These are phyloP conservation scores for Oreocharis arfaki DNA, from an alignment of 2,113 vertebrate genomes.

Conservation along the genomic window DNA sequence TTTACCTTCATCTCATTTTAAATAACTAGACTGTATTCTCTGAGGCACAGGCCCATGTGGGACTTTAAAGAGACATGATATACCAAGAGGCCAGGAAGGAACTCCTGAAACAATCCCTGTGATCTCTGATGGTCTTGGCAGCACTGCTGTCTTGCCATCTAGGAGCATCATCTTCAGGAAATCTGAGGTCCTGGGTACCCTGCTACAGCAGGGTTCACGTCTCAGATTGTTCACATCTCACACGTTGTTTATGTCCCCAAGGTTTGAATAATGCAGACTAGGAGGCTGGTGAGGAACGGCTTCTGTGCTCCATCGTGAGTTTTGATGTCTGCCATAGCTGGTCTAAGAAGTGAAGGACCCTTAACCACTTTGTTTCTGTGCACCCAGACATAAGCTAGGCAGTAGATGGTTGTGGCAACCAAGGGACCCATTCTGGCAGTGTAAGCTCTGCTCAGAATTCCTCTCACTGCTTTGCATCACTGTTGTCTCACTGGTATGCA, in stretches of 20 bases:
- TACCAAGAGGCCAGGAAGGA: neutral
- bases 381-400: neutral
- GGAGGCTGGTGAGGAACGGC: neutral
- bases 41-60: neutral
- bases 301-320: neutral
- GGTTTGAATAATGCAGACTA: neutral
- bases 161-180: neutral
- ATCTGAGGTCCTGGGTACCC: neutral
- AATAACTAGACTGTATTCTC: neutral
- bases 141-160: neutral
- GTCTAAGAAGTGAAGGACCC: neutral
- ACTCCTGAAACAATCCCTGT: neutral
- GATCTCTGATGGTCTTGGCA: neutral
- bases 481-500: neutral
- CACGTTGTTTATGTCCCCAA: neutral
- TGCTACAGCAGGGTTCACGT: neutral
- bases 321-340: neutral
- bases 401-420: neutral
- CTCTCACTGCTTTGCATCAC: neutral
- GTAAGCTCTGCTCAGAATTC: neutral
- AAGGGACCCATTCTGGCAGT: neutral
- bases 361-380: neutral
- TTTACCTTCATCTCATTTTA: neutral
- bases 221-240: neutral
- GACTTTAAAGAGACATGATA: neutral